These are phyloP conservation scores for Perdix hodgsoniae DNA, from an alignment of 2,797 vertebrate genomes.

Conservation along the genomic window DNA sequence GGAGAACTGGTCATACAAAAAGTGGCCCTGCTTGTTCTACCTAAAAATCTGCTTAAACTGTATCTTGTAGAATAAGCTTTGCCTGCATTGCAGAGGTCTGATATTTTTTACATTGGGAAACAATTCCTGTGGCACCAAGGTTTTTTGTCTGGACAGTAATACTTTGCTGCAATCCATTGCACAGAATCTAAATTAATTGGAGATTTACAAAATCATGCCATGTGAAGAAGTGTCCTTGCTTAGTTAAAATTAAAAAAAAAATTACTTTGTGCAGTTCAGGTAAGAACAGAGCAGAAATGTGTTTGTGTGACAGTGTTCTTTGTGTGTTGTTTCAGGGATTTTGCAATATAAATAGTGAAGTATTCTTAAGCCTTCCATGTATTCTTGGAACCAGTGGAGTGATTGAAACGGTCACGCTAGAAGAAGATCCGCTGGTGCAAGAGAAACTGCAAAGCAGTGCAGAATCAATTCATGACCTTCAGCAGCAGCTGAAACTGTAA, in stretches of 20 bases:
- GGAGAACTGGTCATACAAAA: background rate
- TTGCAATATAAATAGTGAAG: conserved; percentile 83
- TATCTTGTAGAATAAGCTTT: background rate
- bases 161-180: background rate
- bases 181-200: background rate
- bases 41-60: background rate
- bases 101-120: background rate
- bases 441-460: conserved; percentile 87
- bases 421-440: conserved; percentile 81
- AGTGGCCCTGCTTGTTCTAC: background rate
- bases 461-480: conserved; percentile 84
- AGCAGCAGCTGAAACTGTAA: conserved; percentile 89
- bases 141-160: background rate
- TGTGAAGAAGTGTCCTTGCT: background rate
- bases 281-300: background rate
- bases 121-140: background rate
- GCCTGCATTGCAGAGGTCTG: background rate
- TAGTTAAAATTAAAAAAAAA: background rate
- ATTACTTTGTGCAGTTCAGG: background rate
- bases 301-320: background rate
- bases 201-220: background rate
- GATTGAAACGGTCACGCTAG: conserved; percentile 81
- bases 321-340: conserved; percentile 71
- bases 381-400: conserved; percentile 88
- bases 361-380: conserved; percentile 95